A percentile compares a stretch with the other conserved stretches of the same genome.
Evolutionary conservation across 2,888 invertebrate species (phyloP).

Genomic region (Eupithecia abbreviata): DNA sequence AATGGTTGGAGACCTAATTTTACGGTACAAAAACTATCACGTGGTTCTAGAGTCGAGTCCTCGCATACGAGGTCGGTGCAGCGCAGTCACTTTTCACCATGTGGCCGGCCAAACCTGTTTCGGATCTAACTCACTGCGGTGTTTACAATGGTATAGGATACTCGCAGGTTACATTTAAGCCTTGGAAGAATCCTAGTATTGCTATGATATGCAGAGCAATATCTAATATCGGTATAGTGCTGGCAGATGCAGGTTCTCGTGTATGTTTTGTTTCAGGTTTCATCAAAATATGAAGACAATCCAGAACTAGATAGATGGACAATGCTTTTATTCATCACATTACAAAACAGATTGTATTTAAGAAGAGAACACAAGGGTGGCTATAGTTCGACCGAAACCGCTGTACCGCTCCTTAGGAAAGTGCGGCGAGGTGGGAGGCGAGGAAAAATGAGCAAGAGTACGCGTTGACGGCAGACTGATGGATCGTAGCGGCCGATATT

Average conservation of each 20-base stretch:
- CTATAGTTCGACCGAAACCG: too few species aligned
- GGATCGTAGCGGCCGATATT: too few species aligned
- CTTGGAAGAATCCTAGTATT: slow-evolving; percentile 1
- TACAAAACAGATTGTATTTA: too few species aligned
- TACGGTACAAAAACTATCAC: background rate
- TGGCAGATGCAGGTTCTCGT: background rate
- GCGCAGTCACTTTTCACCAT: slow-evolving; percentile 68
- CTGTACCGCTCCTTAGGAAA: too few species aligned
- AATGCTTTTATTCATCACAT: too few species aligned
- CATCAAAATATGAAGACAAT: background rate
- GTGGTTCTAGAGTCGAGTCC: slow-evolving; percentile 3
- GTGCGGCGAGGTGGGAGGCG: too few species aligned
- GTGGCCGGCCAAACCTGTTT: slow-evolving; percentile 65
- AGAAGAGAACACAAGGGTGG: too few species aligned
- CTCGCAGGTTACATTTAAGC: background rate
- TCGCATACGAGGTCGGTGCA: slow-evolving; percentile 40
- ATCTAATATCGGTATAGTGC: background rate
- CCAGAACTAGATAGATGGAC: background rate
- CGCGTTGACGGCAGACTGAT: too few species aligned
- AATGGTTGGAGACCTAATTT: background rate
- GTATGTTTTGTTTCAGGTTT: background rate
- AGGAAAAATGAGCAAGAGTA: too few species aligned
- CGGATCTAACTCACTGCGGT: slow-evolving; percentile 35
- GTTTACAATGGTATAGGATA: slow-evolving; percentile 13
- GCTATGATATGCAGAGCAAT: background rate